Base-by-base conservation (phyloP, 2,113 vertebrate genomes). In the Lagenorhynchus albirostris region DNA sequence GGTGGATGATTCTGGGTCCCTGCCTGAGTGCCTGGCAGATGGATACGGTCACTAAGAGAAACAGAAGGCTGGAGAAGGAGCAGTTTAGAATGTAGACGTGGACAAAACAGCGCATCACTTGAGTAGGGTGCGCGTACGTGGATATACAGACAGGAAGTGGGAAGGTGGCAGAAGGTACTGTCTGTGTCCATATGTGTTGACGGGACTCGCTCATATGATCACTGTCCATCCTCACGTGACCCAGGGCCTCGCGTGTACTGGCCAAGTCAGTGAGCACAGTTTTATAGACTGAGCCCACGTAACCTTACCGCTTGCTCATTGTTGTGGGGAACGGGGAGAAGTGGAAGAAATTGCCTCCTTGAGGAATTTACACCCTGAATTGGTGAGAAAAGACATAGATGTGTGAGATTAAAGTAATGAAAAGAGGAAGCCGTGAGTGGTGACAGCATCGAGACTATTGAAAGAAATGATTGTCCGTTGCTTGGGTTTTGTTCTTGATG, bases 131-230 rank as follows among this genome's bases (percentile, higher is more conserved):
- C 0, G 0, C 17, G 41, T 31, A 9, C 18, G 12, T 76, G 73
- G 13, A 33, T 84, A 17, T 6, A 36, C 21, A 53, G 67, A 36
- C 47, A 17, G 12, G 29, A 68, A 33, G 12, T 13, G 2, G 71
- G 58, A 62, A 91, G 21, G 74, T 31, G n/a, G 18, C 71, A 92
- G 41, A 41, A 71, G 33, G 36, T 33, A 36, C 33, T 15, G 2
- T 47, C 93, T 31, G 9, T 26, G 6, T 71, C 38, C 0, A 1
- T 33, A 11, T 0, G 2, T 86, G 13, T 74, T 31, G 5, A 4
- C 26, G 33, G 33, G 4, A 29, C n/a, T 79, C 2, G 13, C 47
- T 79, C 6, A 4, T 7, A 14, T 76, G 71, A 81, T 47, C n/a
- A 36, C 18, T 26, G 14, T 29, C 18, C 31, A 5, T 84, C 10